These are phyloP conservation scores for Solen grandis DNA, from an alignment of 1,140 invertebrate genomes.

Conservation along the genomic window DNA sequence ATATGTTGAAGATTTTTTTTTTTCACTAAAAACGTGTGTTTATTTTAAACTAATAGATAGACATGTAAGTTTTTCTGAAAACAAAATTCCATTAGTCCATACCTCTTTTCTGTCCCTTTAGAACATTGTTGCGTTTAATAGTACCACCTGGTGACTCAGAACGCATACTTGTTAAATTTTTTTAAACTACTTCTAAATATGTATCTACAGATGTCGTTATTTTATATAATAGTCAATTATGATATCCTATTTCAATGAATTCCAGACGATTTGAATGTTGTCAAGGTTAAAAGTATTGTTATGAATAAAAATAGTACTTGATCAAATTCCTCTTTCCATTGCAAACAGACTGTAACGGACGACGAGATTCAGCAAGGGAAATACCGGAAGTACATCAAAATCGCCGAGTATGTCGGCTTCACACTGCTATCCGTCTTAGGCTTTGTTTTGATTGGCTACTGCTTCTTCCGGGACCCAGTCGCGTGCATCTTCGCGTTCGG, in stretches of 20 bases:
- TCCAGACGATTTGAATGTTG: neutral
- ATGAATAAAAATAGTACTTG: neutral
- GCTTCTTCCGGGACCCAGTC: constrained; percentile 42
- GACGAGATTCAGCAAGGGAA: constrained; percentile 4
- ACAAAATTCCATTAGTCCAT: no score
- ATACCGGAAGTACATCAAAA: constrained; percentile 3
- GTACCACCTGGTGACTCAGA: no score
- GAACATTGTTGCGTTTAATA: no score
- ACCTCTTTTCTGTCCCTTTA: no score
- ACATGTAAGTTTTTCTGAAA: no score
- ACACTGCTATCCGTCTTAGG: constrained; percentile 16
- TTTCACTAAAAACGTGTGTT: no score
- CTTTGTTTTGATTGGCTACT: constrained; percentile 36
- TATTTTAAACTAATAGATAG: no score
- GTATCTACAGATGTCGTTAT: neutral
- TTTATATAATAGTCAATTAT: neutral
- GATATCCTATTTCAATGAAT: neutral
- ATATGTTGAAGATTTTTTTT: no score
- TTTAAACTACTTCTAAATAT: neutral
- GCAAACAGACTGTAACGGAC: constrained; percentile 38
- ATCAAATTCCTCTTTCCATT: neutral
- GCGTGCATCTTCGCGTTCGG: constrained; percentile 49
- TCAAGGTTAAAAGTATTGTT: neutral
- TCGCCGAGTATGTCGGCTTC: constrained; percentile 13
- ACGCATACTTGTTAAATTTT: neutral